Evolutionary conservation across 2,888 invertebrate genomes (phyloP).

Genomic region (Tenthredo amoena): DNA sequence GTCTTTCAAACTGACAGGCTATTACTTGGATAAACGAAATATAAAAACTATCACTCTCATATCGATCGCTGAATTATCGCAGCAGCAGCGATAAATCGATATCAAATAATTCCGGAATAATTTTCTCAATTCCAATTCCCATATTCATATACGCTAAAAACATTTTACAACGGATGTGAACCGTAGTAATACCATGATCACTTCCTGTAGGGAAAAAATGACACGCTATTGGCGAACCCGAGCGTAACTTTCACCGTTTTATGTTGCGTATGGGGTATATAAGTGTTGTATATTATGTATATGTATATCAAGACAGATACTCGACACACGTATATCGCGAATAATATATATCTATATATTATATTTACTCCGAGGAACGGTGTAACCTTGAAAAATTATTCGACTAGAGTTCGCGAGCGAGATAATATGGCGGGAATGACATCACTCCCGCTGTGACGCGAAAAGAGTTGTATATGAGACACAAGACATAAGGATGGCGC

Average conservation of each 20-base stretch:
- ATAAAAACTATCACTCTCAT: background rate
- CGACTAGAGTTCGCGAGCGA: slow-evolving; percentile 23
- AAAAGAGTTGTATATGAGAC: background rate
- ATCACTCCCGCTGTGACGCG: slow-evolving; percentile 18
- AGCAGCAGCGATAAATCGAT: background rate
- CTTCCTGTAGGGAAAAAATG: background rate
- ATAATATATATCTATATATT: background rate
- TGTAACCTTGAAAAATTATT: slow-evolving; percentile 20
- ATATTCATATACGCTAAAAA: background rate
- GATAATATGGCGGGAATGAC: slow-evolving; percentile 37
- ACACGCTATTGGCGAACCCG: background rate
- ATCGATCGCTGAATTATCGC: background rate
- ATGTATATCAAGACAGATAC: background rate
- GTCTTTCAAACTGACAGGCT: background rate
- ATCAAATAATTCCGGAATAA: background rate
- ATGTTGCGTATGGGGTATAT: background rate
- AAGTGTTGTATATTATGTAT: background rate
- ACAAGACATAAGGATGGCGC: background rate
- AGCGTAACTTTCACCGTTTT: slow-evolving; percentile 19
- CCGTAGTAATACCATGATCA: background rate
- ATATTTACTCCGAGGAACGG: slow-evolving; percentile 8
- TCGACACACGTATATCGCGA: background rate
- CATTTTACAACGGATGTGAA: background rate
- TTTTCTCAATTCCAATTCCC: background rate
- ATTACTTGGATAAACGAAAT: background rate